Base-by-base conservation (phyloP, 2,888 invertebrate species). In the Azorinus chamasolen region DNA sequence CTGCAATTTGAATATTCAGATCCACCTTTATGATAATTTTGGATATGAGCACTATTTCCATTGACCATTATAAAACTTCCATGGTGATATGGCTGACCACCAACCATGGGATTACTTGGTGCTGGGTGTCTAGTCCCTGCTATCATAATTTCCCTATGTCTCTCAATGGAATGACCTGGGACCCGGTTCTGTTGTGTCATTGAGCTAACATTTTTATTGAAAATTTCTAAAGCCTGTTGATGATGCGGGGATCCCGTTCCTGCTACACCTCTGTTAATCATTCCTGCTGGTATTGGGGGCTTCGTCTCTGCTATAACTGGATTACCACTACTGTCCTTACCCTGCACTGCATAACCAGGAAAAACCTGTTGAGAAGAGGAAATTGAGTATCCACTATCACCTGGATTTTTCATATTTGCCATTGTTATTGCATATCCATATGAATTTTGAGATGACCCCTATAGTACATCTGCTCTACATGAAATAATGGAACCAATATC, bases 1-100 rank as follows among this genome's bases (percentile, higher is more conserved):
- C 93, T 93, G 45, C 78, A 75, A 74, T 83, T 32, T 45, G 80
- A 75, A 74, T 83, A 83, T 54, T 83, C 78, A 10, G 80, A 80
- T 27, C 84, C 79, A 18, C 66, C 65, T 46, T 83, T 80, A 37
- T 54, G 37, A 63, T 71, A 64, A n/a, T 53, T 63, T 18, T 73
- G 68, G 8, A 71, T 50, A 20, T 79, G 61, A 37, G 80, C 69
- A 55, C 77, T 73, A 43, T 83, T 71, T 5, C 59, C 59, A 6
- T 46, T 46, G 20, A n/a, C 27, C 2, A 59, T 24, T 14, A 46
- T 59, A 46, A 46, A 59, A 32, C 46, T 59, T 25, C 46, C 46
- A 53, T 41, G 51, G 25, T 62, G 53, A 32, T 32, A 32, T 32
- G 32, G 32, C 32, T 32, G 32, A 32, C 32, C 32, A n/a, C 43